Base-by-base conservation (phyloP, 2,888 invertebrate genomes). In the Entomobrya proxima region DNA sequence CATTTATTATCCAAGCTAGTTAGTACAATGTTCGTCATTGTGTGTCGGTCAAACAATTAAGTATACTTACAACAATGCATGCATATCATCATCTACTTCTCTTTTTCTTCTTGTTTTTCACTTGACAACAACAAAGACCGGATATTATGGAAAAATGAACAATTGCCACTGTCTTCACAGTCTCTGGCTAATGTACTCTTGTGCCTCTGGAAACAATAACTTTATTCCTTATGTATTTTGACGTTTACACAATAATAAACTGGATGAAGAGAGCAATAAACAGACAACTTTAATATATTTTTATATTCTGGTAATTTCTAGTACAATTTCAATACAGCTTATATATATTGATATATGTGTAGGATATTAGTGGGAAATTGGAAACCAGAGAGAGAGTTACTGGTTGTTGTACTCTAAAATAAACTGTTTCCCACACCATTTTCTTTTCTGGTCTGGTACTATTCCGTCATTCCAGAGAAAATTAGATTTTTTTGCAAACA, bases 61-160 rank as follows among this genome's bases (percentile, higher is more conserved):
- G 78, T 72, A n/a, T n/a, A n/a, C n/a, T n/a, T n/a, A n/a, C n/a
- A 78, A 78, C 67, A 84, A 77, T 78, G 77, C 40, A 40, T 72
- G 55, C 40, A 40, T 72, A 69, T 83, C 76, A 67, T 78, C 58
- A 35, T 75, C 50, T 1, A 27, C 18, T 52, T 37, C 69, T 27
- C 72, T 44, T n/a, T n/a, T n/a, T n/a, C n/a, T n/a, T n/a, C n/a
- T n/a, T n/a, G n/a, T n/a, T n/a, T n/a, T n/a, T n/a, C n/a, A n/a
- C n/a, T n/a, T n/a, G n/a, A n/a, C 15, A 30, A 85, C 21, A 79
- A 85, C 79, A 85, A 85, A 79, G 85, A 85, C 85, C 85, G 85
- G 85, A 85, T 84, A 84, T 64, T 52, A 76, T 64, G 81, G 67
- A 76, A 75, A 67, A 67, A 24, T 76, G 40, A 80, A 72, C 58